These are phyloP conservation scores for Hypercompe scribonia DNA, from an alignment of 2,888 invertebrate species.

Conservation along the genomic window DNA sequence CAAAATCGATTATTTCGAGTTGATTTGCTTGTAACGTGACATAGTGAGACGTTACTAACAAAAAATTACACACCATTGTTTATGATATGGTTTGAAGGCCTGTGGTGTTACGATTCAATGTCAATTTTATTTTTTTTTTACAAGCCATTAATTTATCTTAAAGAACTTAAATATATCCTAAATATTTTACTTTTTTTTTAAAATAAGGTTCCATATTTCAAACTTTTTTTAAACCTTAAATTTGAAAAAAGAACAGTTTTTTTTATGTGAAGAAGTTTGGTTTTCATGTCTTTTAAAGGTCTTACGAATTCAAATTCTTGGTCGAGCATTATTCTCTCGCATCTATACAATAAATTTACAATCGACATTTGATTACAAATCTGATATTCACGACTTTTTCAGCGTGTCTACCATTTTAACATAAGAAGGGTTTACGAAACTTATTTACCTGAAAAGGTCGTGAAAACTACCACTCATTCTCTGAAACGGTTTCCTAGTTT, in stretches of 20 bases:
- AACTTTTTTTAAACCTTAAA: no score
- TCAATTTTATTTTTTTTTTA: conserved; percentile 12
- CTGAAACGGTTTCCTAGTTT: conserved; percentile 1
- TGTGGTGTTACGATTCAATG: conserved; percentile 21
- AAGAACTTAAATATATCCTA: neutral
- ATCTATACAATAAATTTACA: no score
- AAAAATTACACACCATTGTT: conserved; percentile 45
- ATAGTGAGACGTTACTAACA: conserved; percentile 36
- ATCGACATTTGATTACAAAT: neutral
- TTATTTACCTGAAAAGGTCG: neutral
- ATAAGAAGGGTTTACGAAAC: neutral
- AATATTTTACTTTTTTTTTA: no score
- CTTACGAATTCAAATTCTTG: no score
- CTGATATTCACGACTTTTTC: neutral
- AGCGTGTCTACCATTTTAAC: no score
- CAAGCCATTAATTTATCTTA: neutral
- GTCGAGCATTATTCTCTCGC: neutral
- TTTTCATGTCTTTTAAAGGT: no score
- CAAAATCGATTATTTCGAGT: conserved; percentile 36
- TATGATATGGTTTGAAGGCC: conserved; percentile 24
- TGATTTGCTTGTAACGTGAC: conserved; percentile 39
- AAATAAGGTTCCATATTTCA: no score
- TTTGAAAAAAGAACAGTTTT: no score
- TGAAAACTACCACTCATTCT: neutral
- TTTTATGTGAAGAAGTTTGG: no score